Percentiles rank a stretch among this genome's conserved stretches.
Evolutionary conservation across 2,888 invertebrate species (phyloP).

Genomic region (Ernsta delagoae): DNA sequence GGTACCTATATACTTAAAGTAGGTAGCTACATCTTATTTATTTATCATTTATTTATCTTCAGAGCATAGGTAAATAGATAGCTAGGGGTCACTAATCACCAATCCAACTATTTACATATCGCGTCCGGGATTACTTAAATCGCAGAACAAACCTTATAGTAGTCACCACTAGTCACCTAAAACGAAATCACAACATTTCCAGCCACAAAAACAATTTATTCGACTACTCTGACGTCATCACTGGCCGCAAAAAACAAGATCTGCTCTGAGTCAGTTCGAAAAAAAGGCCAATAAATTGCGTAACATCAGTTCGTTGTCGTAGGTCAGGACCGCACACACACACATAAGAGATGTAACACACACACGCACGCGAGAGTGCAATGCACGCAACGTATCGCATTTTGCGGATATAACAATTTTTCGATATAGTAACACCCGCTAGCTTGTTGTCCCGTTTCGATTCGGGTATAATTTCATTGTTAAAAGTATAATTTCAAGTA

Average conservation of each 20-base stretch:
- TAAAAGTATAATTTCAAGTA: neutral
- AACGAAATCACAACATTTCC: too few relatives aligned
- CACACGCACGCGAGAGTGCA: conserved; percentile 57
- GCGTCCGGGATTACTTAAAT: too few relatives aligned
- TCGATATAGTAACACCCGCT: conserved; percentile 46
- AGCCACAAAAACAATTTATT: too few relatives aligned
- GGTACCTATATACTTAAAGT: too few relatives aligned
- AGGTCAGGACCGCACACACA: conserved; percentile 52
- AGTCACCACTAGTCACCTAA: too few relatives aligned
- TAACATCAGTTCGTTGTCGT: conserved; percentile 58
- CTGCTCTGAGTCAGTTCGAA: conserved; percentile 31
- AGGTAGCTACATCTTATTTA: too few relatives aligned
- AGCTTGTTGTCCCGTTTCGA: conserved; percentile 46
- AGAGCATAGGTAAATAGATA: too few relatives aligned
- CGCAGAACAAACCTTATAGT: too few relatives aligned
- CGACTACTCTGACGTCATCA: conserved; percentile 4
- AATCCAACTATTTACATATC: too few relatives aligned
- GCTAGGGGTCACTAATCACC: too few relatives aligned
- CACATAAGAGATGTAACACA: conserved; percentile 45
- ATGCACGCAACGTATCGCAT: conserved; percentile 68
- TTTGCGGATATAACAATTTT: conserved; percentile 62
- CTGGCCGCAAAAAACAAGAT: conserved; percentile 28
- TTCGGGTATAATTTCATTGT: conserved; percentile 36
- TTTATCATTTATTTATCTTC: too few relatives aligned
- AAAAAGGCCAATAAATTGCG: conserved; percentile 59